phyloP scores from a whole-genome alignment of 1,140 invertebrate genomes.

The Wasmannia auropunctata region DNA sequence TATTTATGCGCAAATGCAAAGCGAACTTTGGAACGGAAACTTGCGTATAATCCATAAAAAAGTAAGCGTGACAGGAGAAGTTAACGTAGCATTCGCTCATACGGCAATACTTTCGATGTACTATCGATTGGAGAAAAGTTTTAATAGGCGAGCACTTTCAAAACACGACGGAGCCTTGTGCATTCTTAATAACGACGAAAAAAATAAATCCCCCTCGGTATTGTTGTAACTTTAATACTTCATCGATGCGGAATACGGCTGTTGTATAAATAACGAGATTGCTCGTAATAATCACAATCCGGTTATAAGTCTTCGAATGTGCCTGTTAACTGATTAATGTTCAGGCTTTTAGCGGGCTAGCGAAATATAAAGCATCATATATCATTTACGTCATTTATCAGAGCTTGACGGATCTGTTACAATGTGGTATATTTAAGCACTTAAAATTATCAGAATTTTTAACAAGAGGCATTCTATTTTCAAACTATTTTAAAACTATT shows the following conservation, averaged over 20 bases:
- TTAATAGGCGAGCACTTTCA: slow-evolving; percentile 32
- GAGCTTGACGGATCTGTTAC: not conserved
- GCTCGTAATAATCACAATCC: slow-evolving; percentile 16
- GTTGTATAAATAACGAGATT: slow-evolving; percentile 37
- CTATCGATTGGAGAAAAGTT: slow-evolving; percentile 38
- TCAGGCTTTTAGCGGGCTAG: slow-evolving; percentile 2
- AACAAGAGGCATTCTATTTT: not conserved
- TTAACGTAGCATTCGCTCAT: slow-evolving; percentile 24
- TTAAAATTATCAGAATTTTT: not conserved
- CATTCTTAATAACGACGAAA: slow-evolving; percentile 31
- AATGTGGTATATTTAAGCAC: not conserved
- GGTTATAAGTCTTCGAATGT: not conserved
- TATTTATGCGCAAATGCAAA: slow-evolving; percentile 6
- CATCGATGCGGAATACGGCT: not conserved
- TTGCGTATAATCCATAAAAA: slow-evolving; percentile 28
- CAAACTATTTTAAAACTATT: not conserved
- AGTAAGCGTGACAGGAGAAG: slow-evolving; percentile 1
- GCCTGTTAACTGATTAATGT: slow-evolving; percentile 7
- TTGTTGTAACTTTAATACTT: slow-evolving; percentile 34
- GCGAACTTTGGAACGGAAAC: slow-evolving; percentile 6
- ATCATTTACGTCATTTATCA: slow-evolving; percentile 4
- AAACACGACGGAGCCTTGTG: slow-evolving; percentile 11
- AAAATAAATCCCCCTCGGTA: slow-evolving; percentile 32
- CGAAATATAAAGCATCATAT: not conserved
- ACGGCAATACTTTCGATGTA: slow-evolving; percentile 21